Evolutionary conservation across 1,140 invertebrate species (phyloP), one percentile per base, ranked within the genome.

Genomic region (Lasioglossum baleicum): DNA sequence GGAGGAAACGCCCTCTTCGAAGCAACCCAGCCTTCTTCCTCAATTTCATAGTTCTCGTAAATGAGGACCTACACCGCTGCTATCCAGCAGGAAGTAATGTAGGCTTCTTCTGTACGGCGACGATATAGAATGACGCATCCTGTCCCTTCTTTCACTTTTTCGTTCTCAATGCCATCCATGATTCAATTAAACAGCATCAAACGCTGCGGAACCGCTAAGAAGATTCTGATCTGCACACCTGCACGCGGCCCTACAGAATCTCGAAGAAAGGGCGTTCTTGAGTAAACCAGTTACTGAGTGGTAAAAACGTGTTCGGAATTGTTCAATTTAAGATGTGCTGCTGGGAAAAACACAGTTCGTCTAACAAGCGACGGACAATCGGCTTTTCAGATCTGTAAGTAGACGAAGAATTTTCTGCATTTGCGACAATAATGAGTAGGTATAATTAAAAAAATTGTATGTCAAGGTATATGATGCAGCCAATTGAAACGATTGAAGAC

Each of bases 41-140:
- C 69, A 66, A 20, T 70, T 51, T 75, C 61, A n/a, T 42, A 22
- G 15, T 56, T 7, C 26, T 13, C 71, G 51, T 20, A 40, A 64
- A 53, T 20, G 51, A 53, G 51, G 51, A 53, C 51, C 51, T 15
- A 53, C 44, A 8, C 51, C 63, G 10, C 68, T 44, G 76, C 13
- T 67, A 83, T 80, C 80, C 53, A 83, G 53, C 65, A 71, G 76
- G 75, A 84, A 80, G 71, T 53, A 84, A 83, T 76, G 68, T 42
- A 75, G 20, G 48, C 44, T 69, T 35, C 13, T 17, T 22, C 44
- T 17, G 42, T 10, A 7, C 5, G 11, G 26, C 66, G 22, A 31
- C 44, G 22, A 22, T 51, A 40, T 26, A 22, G 35, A 51, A 7
- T n/a, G 20, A 11, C 35, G 17, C 6, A 10, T 42, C 75, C 65